These are phyloP conservation scores for Hippocampus guttulatus DNA, from an alignment of 2,113 vertebrate species.

Conservation along the genomic window DNA sequence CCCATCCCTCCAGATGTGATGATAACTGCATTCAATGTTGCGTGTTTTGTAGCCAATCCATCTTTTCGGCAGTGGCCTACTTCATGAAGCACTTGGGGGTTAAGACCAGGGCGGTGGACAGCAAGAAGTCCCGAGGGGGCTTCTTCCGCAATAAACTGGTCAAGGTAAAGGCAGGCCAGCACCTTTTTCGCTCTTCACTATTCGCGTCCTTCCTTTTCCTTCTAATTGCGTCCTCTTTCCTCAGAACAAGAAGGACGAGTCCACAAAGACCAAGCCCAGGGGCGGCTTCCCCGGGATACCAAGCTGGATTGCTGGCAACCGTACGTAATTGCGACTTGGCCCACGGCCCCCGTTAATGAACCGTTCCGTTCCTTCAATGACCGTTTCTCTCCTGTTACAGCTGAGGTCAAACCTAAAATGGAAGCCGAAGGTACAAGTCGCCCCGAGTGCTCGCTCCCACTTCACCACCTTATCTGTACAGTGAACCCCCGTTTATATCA, in stretches of 20 bases:
- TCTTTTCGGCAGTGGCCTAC: conserved; percentile 75
- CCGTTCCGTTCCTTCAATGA: not conserved
- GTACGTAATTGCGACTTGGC: conserved; percentile 48
- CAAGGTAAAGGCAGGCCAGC: conserved; percentile 57
- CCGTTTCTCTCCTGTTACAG: conserved; percentile 71
- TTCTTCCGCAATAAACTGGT: conserved; percentile 76
- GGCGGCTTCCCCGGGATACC: conserved; percentile 71
- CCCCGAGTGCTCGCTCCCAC: conserved; percentile 7
- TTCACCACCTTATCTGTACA: conserved; percentile 29
- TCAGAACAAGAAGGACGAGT: conserved; percentile 77
- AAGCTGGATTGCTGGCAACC: conserved; percentile 70
- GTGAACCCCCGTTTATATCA: not conserved
- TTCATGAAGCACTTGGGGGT: conserved; percentile 89
- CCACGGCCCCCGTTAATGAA: not conserved
- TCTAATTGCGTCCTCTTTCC: not conserved
- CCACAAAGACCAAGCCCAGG: conserved; percentile 68
- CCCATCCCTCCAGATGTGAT: not conserved
- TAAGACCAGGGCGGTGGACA: conserved; percentile 78
- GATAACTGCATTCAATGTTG: not conserved
- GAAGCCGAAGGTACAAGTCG: conserved; percentile 79
- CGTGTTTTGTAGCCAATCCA: conserved; percentile 70
- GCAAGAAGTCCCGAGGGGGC: conserved; percentile 80
- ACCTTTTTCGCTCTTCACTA: not conserved
- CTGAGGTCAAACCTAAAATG: conserved; percentile 74
- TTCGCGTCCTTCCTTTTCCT: no score